phyloP scores from a whole-genome alignment of 2,113 vertebrate species.

The human region GRCh38 chr5:75665001-75665500 shows the following conservation, averaged over 20 bases:
- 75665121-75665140: background rate
- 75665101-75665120: background rate
- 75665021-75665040: slow-evolving; percentile 4
- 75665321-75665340: background rate
- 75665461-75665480: background rate
- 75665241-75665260: background rate
- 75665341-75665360: background rate
- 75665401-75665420: background rate
- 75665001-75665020: background rate
- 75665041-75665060: background rate
- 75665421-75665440: background rate
- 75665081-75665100: background rate
- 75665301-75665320: background rate
- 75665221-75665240: background rate
- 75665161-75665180: background rate
- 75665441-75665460: background rate
- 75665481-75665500: background rate
- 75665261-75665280: background rate
- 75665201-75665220: background rate
- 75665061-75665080: background rate
- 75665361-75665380: background rate
- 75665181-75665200: background rate
- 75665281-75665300: background rate
- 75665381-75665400: background rate
- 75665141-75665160: background rate